Evolutionary conservation across 2,113 vertebrate genomes (phyloP), one percentile per base, ranked within the genome.

Genomic region (Platichthys stellatus): DNA sequence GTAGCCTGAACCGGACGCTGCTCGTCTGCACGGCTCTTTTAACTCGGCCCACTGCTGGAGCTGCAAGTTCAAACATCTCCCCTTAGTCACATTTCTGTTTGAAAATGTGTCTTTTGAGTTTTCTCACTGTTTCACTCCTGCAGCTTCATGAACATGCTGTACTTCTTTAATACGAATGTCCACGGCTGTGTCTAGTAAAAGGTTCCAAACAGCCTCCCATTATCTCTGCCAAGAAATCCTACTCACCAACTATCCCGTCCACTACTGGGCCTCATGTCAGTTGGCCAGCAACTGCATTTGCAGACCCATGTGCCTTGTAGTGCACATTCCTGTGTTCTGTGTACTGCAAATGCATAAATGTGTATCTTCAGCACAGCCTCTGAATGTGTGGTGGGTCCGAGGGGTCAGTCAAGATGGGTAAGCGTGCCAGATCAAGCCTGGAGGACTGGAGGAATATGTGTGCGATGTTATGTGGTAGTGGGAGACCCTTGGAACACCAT

Each of bases 401-500:
- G 66, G 60, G 88, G 74, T 89, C 78, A 57, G 31, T 31, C 5
- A 66, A 62, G 58, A 67, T 71, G 51, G 57, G 84, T 77, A 71
- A 23, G 11, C 21, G 3, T 63, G 81, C 79, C 87, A 86, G 71
- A 65, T 24, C 35, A 72, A 74, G 70, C 14, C 83, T 63, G 4
- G 56, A 68, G 78, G 81, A 89, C 89, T 82, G 12, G 63, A 68
- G 68, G 87, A 84, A 81, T 82, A 80, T 82, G 85, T 80, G 64
- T 73, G 78, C 76, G 71, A 82, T 81, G 81, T 75, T 80, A 69
- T 89, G 87, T 78, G 79, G 85, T 82, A 72, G 65, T 60, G 78
- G 63, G 71, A 90, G 86, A 87, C 86, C 85, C 80, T 78, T 53
- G 78, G 66, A 90, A 38, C 71, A 81, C 78, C 79, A 74, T 24